These are phyloP conservation scores for Parnassius apollo DNA, from an alignment of 2,888 invertebrate species.

Conservation along the genomic window DNA sequence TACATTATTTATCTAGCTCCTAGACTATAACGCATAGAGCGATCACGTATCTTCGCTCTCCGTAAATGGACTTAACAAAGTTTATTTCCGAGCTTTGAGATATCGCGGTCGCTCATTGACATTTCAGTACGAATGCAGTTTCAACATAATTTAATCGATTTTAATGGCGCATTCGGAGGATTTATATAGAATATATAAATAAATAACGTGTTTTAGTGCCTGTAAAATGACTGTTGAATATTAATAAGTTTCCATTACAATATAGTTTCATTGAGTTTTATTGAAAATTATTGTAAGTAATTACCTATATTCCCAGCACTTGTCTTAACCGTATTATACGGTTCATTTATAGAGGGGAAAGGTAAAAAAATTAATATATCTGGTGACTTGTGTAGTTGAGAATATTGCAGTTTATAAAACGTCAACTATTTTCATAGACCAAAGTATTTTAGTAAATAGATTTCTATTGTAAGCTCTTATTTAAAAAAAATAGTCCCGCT, in stretches of 20 bases:
- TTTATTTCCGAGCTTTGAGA: constrained; percentile 56
- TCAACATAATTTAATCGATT: constrained; percentile 2
- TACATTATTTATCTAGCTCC: constrained; percentile 7
- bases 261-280: not conserved
- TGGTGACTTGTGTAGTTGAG: too few species aligned
- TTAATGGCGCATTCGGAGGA: constrained; percentile 9
- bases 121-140: constrained; percentile 34
- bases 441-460: too few species aligned
- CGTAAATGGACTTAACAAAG: constrained; percentile 33
- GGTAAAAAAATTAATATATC: too few species aligned
- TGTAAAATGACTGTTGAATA: not conserved
- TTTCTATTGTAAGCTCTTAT: too few species aligned
- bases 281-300: too few species aligned
- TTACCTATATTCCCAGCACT: too few species aligned
- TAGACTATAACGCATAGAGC: constrained; percentile 8
- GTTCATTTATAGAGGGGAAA: too few species aligned
- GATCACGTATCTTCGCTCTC: constrained; percentile 13
- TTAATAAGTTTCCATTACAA: not conserved
- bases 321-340: too few species aligned
- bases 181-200: constrained; percentile 1
- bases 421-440: too few species aligned
- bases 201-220: constrained; percentile 3
- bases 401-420: too few species aligned
- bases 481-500: too few species aligned
- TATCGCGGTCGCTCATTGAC: constrained; percentile 52